phyloP scores from a whole-genome alignment of 2,888 invertebrate genomes.

The Dione juno region DNA sequence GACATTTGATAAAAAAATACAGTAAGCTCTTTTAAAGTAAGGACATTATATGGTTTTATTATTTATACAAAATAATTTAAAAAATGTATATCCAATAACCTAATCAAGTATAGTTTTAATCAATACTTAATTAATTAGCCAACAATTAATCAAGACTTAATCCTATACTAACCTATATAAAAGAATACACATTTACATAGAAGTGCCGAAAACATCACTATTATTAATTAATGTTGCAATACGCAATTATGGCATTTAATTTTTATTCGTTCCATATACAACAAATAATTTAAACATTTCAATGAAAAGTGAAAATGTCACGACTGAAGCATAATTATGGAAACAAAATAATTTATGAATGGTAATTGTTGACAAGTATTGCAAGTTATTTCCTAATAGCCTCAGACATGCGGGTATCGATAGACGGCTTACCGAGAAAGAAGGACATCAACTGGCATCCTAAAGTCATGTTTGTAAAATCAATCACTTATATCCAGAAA shows the following conservation, averaged over 20 bases:
- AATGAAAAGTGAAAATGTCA: constrained; percentile 20
- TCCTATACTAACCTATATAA: constrained; percentile 16
- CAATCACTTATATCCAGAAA: constrained; percentile 10
- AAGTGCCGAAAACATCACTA: constrained; percentile 1
- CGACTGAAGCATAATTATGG: constrained; percentile 4
- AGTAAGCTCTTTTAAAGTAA: too few relatives aligned
- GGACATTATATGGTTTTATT: too few relatives aligned
- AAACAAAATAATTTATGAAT: constrained; percentile 25
- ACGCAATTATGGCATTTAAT: background rate
- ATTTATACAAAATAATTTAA: too few relatives aligned
- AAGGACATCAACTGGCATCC: constrained; percentile 40
- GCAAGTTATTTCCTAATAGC: constrained; percentile 6
- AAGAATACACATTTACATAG: constrained; percentile 11
- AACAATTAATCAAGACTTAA: too few relatives aligned
- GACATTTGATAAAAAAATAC: too few relatives aligned
- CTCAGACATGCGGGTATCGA: constrained; percentile 20
- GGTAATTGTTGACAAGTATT: constrained; percentile 23
- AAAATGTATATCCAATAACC: too few relatives aligned
- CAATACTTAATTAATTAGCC: too few relatives aligned
- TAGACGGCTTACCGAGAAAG: constrained; percentile 40
- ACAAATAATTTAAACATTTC: constrained; percentile 1
- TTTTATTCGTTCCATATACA: background rate
- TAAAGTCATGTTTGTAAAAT: constrained; percentile 24
- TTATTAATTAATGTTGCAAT: background rate
- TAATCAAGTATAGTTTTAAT: too few relatives aligned